Percentiles rank a stretch among this genome's conserved stretches.
Conservation (phyloP, 2,888 invertebrate genomes). For the Pseudanteris insignis region DNA sequence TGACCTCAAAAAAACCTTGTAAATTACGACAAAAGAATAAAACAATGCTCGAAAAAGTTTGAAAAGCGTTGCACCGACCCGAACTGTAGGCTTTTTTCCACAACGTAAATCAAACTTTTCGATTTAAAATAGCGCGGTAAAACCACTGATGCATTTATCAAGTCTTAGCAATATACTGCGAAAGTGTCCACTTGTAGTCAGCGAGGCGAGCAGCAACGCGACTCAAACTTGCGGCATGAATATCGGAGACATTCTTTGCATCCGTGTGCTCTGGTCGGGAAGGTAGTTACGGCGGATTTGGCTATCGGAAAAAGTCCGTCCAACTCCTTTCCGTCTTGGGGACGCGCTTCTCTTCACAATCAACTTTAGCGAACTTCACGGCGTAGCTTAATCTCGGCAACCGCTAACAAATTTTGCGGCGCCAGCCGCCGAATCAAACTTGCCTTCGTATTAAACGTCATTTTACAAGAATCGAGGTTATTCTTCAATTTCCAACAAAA, state of each 20-base stretch:
- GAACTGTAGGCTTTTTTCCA: too few relatives aligned
- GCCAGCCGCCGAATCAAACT: constrained; percentile 20
- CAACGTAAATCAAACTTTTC: too few relatives aligned
- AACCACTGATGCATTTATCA: too few relatives aligned
- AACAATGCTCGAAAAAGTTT: too few relatives aligned
- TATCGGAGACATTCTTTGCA: constrained; percentile 24
- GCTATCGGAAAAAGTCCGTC: constrained; percentile 68
- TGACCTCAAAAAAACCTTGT: too few relatives aligned
- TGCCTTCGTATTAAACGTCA: constrained; percentile 22
- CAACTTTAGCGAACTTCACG: constrained; percentile 34
- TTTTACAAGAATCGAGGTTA: constrained; percentile 8
- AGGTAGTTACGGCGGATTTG: constrained; percentile 75
- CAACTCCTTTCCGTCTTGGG: constrained; percentile 71
- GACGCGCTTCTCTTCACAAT: constrained; percentile 49
- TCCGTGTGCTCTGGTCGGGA: constrained; percentile 68
- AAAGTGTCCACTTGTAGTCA: constrained; percentile 21
- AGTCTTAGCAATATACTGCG: too few relatives aligned
- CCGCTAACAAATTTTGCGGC: constrained; percentile 30
- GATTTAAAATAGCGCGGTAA: too few relatives aligned
- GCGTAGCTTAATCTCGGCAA: constrained; percentile 28
- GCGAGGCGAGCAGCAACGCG: constrained; percentile 25
- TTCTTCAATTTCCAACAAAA: constrained; percentile 7
- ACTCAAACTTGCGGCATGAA: constrained; percentile 32
- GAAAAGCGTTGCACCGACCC: too few relatives aligned
- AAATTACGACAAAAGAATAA: too few relatives aligned